These are phyloP conservation scores for Aegotheles bennettii DNA, from an alignment of 2,113 vertebrate genomes.

Conservation along the genomic window DNA sequence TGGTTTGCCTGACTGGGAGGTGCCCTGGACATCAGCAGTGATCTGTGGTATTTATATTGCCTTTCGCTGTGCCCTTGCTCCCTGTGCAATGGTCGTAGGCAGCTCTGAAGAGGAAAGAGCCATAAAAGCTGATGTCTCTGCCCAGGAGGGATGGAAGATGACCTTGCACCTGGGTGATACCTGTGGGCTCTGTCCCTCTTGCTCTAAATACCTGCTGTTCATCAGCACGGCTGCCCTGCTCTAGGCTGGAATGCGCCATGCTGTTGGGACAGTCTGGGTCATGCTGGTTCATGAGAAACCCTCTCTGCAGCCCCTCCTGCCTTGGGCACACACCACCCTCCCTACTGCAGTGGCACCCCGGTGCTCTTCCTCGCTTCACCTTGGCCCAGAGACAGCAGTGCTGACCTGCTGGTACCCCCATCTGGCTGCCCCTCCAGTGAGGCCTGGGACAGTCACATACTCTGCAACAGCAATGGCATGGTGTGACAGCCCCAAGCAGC, in stretches of 20 bases:
- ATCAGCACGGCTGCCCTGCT: not conserved
- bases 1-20: not conserved
- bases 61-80: not conserved
- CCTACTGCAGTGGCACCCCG: accelerated
- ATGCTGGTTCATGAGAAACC: constrained; percentile 71
- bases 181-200: constrained; percentile 66
- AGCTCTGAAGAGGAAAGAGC: not conserved
- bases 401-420: not conserved
- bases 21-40: not conserved
- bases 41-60: constrained; percentile 30
- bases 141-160: not conserved
- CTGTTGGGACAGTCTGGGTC: constrained; percentile 40
- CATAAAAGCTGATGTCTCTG: not conserved
- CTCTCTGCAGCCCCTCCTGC: not conserved
- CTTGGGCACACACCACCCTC: not conserved
- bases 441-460: not conserved
- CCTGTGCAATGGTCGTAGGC: not conserved
- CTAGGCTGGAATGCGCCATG: not conserved
- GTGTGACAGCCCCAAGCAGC: not conserved
- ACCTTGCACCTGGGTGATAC: constrained; percentile 73
- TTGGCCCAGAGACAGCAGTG: not conserved
- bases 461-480: not conserved
- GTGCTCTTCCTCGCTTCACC: not conserved
- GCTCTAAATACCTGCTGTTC: constrained; percentile 62
- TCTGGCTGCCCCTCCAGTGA: not conserved